Conservation (phyloP, 2,113 vertebrate species). For the Puffinus mauretanicus region DNA sequence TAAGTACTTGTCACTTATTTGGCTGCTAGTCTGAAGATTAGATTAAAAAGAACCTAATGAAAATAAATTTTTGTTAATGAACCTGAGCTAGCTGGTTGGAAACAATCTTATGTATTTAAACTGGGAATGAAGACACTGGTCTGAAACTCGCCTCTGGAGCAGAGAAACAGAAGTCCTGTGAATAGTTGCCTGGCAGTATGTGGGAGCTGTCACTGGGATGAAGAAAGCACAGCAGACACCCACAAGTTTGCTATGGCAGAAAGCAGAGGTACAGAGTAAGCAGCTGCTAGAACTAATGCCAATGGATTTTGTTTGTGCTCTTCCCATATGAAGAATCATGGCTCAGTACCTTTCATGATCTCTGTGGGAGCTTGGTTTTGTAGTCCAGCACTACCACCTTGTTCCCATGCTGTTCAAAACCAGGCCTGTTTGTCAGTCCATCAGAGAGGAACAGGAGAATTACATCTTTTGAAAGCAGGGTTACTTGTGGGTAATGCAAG, state of each 20-base stretch:
- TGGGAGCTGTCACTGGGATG: background rate
- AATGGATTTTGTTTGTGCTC: background rate
- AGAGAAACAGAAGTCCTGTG: background rate
- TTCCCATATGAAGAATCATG: background rate
- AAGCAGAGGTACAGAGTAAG: background rate
- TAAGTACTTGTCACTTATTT: background rate
- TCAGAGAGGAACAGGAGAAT: background rate
- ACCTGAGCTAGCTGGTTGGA: background rate
- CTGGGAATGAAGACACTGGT: background rate
- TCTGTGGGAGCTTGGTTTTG: background rate
- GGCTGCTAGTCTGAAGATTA: background rate
- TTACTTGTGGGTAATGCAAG: background rate
- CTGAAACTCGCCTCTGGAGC: background rate
- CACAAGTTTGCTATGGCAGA: background rate
- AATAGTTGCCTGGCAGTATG: background rate
- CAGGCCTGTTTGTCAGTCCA: background rate
- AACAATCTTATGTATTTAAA: background rate
- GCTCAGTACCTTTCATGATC: background rate
- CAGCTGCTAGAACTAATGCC: background rate
- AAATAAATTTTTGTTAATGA: background rate
- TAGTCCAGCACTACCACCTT: background rate
- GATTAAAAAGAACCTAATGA: background rate
- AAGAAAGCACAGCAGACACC: background rate
- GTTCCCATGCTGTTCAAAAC: background rate
- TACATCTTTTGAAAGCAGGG: background rate